Evolutionary conservation across 1,140 invertebrate species (phyloP).

Genomic region (Zeugodacus cucurbitae): DNA sequence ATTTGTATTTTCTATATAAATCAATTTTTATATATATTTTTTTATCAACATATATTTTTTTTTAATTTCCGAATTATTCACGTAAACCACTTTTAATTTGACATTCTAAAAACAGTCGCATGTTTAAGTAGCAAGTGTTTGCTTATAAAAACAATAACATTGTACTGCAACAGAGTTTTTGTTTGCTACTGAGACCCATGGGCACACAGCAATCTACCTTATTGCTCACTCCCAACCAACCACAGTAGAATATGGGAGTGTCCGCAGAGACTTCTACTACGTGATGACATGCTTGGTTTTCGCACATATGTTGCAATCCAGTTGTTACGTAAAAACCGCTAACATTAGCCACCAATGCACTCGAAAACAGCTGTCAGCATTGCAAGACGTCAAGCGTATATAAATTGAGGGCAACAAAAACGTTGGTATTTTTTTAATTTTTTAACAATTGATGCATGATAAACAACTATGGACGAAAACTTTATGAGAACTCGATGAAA

Average conservation of each 20-base stretch:
- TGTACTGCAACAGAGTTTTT: background rate
- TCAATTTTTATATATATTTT: background rate
- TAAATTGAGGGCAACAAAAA: background rate
- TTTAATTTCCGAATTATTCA: too few species aligned
- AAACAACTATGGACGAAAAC: background rate
- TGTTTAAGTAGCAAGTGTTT: background rate
- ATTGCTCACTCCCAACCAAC: too few species aligned
- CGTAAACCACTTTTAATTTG: background rate
- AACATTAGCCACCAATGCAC: background rate
- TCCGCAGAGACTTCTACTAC: background rate
- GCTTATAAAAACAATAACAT: background rate
- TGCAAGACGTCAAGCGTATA: background rate
- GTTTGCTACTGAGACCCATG: background rate
- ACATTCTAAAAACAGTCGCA: background rate
- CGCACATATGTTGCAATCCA: slow-evolving; percentile 25
- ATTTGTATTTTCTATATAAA: background rate
- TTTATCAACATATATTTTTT: too few species aligned
- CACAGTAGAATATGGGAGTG: background rate
- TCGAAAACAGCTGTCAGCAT: background rate
- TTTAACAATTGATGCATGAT: too few species aligned
- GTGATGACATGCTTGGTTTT: slow-evolving; percentile 4
- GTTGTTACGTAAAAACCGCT: slow-evolving; percentile 17
- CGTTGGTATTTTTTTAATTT: background rate
- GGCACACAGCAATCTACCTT: background rate
- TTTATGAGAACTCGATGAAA: background rate